A percentile compares a stretch with the other conserved stretches of the same genome.
Conservation (phyloP, 2,113 vertebrate species). For the Amphiprion ocellaris region DNA sequence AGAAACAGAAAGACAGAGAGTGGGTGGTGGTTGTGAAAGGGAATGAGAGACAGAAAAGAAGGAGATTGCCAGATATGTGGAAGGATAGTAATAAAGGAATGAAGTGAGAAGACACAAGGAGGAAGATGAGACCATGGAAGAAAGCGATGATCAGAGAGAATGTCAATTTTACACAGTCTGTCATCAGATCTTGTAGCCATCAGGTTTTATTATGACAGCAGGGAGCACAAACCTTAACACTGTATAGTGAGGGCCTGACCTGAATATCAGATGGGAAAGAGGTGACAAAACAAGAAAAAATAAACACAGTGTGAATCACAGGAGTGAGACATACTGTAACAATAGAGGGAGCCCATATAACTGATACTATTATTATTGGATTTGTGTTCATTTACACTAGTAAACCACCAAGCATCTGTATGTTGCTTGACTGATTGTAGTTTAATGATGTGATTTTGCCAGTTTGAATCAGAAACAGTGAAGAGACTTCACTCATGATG, state of each 20-base stretch:
- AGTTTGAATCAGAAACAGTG: no score
- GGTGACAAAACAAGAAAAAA: neutral
- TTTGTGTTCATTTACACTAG: neutral
- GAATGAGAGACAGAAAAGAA: conserved; percentile 28
- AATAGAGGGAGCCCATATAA: neutral
- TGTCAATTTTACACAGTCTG: conserved; percentile 36
- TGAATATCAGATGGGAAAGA: neutral
- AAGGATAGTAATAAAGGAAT: conserved; percentile 61
- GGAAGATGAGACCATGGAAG: neutral
- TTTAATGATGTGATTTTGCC: neutral
- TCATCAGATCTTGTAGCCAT: conserved; percentile 10
- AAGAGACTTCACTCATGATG: neutral
- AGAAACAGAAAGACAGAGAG: neutral
- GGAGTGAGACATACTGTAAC: neutral
- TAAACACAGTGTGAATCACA: neutral
- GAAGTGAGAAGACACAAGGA: conserved; percentile 16
- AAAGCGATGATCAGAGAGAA: conserved; percentile 36
- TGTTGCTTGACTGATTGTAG: neutral
- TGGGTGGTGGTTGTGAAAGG: conserved; percentile 32
- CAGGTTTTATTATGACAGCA: conserved; percentile 27
- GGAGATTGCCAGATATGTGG: conserved; percentile 49
- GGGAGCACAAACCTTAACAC: neutral
- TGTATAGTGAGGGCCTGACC: conserved; percentile 1
- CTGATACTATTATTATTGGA: neutral
- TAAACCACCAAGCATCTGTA: no score